Base-by-base conservation (phyloP, 2,888 invertebrate genomes). In the Stenurella melanura region DNA sequence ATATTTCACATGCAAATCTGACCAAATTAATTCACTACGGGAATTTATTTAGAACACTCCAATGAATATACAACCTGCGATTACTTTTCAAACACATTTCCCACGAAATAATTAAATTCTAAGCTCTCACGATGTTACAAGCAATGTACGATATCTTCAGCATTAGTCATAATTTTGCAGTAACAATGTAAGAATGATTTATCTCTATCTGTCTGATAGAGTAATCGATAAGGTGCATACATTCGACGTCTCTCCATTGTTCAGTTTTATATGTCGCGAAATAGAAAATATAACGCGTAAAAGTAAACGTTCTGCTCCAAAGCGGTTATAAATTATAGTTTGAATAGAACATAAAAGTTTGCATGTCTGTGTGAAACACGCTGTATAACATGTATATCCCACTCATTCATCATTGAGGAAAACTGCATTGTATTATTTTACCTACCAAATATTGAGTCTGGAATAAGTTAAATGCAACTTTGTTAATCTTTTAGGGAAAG, bases 31-130 rank as follows among this genome's bases (percentile, higher is more conserved):
- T 61, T 30, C 61, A 30, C 61, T 30, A n/a, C 30, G 61, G 61
- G 30, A 61, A 61, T 61, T 30, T 61, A 30, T 61, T 61, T 61
- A 58, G 19, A 26, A 30, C 61, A 30, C 30, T 30, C n/a, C 30
- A 61, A 61, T 61, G 61, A 61, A 61, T 61, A 61, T 30, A 61
- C 21, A n/a, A n/a, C 61, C 11, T n/a, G 61, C n/a, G 61, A 50
- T 61, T 61, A 26, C 26, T 26, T 21, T 30, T 17, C 26, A n/a
- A 61, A 61, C 15, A 30, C 61, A 61, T 26, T 61, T 61, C 30
- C 61, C 21, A 61, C 34, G n/a, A 21, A 61, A 61, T 50, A 12
- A 50, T 50, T 50, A n/a, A n/a, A 7, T 50, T 50, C 6, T n/a
- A 50, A 50, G n/a, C 50, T 50, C 6, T n/a, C 42, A 15, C n/a